These are phyloP conservation scores for Conomelus anceps DNA, from an alignment of 2,888 invertebrate species.

Conservation along the genomic window DNA sequence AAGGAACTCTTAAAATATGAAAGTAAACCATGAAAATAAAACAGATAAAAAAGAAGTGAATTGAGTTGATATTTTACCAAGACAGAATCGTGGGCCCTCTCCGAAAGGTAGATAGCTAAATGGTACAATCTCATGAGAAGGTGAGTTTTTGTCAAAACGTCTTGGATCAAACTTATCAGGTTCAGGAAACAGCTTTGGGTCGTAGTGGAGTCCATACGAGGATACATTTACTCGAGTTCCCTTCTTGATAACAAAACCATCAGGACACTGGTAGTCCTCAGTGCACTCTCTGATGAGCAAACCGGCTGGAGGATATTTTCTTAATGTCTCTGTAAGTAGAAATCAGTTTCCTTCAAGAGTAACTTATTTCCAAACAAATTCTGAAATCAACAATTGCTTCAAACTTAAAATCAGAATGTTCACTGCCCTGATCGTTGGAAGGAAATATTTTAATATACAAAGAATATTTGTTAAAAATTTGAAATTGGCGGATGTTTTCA, in stretches of 20 bases:
- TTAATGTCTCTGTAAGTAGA: background rate
- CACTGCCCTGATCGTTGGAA: no score
- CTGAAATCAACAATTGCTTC: no score
- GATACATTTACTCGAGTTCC: background rate
- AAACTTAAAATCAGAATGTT: no score
- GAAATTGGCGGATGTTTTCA: no score
- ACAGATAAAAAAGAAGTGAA: background rate
- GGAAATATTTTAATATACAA: no score
- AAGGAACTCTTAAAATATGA: no score
- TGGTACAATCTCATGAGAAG: background rate
- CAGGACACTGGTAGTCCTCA: slow-evolving; percentile 8
- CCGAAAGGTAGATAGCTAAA: slow-evolving; percentile 4
- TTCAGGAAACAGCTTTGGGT: slow-evolving; percentile 9
- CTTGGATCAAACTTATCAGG: slow-evolving; percentile 3
- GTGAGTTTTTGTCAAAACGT: background rate
- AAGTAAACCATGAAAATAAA: background rate
- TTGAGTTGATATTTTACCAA: background rate
- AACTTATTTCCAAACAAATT: no score
- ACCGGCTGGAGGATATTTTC: slow-evolving; percentile 1
- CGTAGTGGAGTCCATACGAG: background rate
- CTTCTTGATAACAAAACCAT: background rate
- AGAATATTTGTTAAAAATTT: no score
- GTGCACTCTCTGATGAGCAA: background rate
- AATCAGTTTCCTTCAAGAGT: background rate
- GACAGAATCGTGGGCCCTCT: background rate